Percentiles rank a stretch among this genome's conserved stretches.
phyloP scores from a whole-genome alignment of 2,888 invertebrate genomes.

The Aradus depressus region DNA sequence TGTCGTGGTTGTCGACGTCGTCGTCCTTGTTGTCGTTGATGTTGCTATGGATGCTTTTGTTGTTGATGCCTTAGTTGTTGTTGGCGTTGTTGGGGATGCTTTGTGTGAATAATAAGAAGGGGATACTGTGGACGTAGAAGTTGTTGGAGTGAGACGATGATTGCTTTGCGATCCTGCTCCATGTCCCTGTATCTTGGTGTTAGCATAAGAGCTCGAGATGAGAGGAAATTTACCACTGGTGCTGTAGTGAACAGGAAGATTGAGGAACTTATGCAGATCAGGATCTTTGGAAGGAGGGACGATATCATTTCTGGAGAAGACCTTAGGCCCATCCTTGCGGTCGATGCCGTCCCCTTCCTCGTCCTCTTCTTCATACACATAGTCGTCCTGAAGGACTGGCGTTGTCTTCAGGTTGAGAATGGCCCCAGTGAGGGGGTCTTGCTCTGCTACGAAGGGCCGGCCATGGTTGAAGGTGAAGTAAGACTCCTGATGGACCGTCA shows the following conservation, averaged over 20 bases:
- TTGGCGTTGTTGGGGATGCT: constrained; percentile 31
- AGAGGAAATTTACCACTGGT: constrained; percentile 53
- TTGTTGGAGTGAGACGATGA: constrained; percentile 24
- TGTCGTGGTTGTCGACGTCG: constrained; percentile 24
- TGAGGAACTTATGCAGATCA: constrained; percentile 55
- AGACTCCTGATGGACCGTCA: constrained; percentile 27
- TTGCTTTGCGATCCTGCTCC: constrained; percentile 25
- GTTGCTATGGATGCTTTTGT: constrained; percentile 33
- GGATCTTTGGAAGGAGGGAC: constrained; percentile 35
- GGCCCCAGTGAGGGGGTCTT: constrained; percentile 54
- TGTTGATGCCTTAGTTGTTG: constrained; percentile 31
- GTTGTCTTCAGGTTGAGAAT: constrained; percentile 43
- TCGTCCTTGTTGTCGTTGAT: constrained; percentile 34
- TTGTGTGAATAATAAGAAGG: constrained; percentile 30
- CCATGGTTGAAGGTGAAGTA: constrained; percentile 53
- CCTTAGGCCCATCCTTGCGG: constrained; percentile 40
- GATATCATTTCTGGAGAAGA: constrained; percentile 46
- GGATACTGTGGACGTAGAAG: constrained; percentile 29
- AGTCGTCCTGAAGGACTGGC: constrained; percentile 32
- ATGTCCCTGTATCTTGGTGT: constrained; percentile 54
- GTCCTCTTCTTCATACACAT: constrained; percentile 32
- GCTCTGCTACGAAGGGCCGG: constrained; percentile 56
- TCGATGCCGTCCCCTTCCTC: constrained; percentile 35
- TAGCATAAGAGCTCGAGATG: constrained; percentile 60
- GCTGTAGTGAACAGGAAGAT: constrained; percentile 55